Percentiles rank a stretch among this genome's conserved stretches.
Conservation (phyloP, 2,888 invertebrate genomes). For the Spilarctia lutea region DNA sequence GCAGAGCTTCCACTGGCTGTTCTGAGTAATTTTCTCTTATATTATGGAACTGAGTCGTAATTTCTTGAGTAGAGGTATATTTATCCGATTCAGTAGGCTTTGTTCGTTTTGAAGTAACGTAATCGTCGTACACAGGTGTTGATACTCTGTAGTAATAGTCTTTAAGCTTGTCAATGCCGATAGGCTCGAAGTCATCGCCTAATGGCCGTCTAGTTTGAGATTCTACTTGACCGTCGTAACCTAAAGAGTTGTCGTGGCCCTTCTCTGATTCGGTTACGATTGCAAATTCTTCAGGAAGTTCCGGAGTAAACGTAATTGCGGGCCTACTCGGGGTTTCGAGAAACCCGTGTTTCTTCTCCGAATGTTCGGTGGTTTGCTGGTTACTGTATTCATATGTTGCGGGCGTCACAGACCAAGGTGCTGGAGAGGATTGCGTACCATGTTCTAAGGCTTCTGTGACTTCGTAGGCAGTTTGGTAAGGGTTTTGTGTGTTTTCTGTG, state of each 20-base stretch:
- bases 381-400: constrained; percentile 64
- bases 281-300: constrained; percentile 75
- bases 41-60: constrained; percentile 64
- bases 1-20: constrained; percentile 70
- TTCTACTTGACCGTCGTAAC: constrained; percentile 76
- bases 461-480: constrained; percentile 75
- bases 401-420: constrained; percentile 73
- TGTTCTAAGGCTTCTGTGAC: constrained; percentile 77
- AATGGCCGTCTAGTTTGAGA: constrained; percentile 81
- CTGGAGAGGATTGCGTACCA: constrained; percentile 69
- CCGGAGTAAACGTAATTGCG: constrained; percentile 65
- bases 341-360: constrained; percentile 64
- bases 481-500: constrained; percentile 55
- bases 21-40: constrained; percentile 57
- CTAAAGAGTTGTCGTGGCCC: constrained; percentile 77
- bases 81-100: constrained; percentile 69
- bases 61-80: constrained; percentile 57
- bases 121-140: constrained; percentile 74
- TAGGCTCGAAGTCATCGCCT: constrained; percentile 81
- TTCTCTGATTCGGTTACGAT: constrained; percentile 80
- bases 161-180: constrained; percentile 77
- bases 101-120: constrained; percentile 70
- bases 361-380: constrained; percentile 66
- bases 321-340: constrained; percentile 62
- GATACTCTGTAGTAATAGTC: constrained; percentile 83